phyloP scores from a whole-genome alignment of 23 tunicate genomes.

The Clavelina lepadiformis region DNA sequence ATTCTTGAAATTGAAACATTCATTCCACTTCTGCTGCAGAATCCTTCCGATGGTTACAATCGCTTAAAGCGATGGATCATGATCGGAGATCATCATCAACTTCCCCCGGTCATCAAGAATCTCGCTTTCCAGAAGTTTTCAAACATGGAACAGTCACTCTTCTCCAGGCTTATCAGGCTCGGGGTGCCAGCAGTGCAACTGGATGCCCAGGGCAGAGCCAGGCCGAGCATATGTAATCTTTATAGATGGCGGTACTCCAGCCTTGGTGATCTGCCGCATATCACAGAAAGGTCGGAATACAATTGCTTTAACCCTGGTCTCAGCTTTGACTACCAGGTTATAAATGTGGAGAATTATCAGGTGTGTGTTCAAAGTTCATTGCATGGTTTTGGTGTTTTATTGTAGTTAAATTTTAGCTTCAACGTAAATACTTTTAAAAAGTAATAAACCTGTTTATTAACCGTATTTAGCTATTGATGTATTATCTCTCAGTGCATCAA shows the following conservation, averaged over 20 bases:
- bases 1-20: slow-evolving; percentile 99
- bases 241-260: slow-evolving; percentile 90
- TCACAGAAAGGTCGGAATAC: slow-evolving; percentile 48
- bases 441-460: too few relatives aligned
- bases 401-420: too few relatives aligned
- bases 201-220: slow-evolving; percentile 97
- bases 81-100: slow-evolving; percentile 99
- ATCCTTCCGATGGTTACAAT: slow-evolving; percentile 98
- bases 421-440: too few relatives aligned
- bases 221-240: slow-evolving; percentile 80
- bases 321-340: slow-evolving; percentile 85
- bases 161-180: slow-evolving; percentile 81
- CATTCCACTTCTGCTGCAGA: slow-evolving; percentile 91
- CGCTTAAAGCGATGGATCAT: slow-evolving; percentile 98
- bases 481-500: too few relatives aligned
- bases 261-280: slow-evolving; percentile 89
- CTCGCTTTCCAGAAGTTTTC: slow-evolving; percentile 97
- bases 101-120: slow-evolving; percentile 96
- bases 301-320: slow-evolving; percentile 79
- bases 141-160: slow-evolving; percentile 99
- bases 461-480: too few relatives aligned
- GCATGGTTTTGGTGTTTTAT: too few relatives aligned
- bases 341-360: slow-evolving; percentile 87
- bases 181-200: slow-evolving; percentile 97
- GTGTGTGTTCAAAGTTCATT: slow-evolving; percentile 25